These are phyloP conservation scores for Rhinichthys klamathensis DNA, from an alignment of 2,113 vertebrate genomes.

Conservation along the genomic window DNA sequence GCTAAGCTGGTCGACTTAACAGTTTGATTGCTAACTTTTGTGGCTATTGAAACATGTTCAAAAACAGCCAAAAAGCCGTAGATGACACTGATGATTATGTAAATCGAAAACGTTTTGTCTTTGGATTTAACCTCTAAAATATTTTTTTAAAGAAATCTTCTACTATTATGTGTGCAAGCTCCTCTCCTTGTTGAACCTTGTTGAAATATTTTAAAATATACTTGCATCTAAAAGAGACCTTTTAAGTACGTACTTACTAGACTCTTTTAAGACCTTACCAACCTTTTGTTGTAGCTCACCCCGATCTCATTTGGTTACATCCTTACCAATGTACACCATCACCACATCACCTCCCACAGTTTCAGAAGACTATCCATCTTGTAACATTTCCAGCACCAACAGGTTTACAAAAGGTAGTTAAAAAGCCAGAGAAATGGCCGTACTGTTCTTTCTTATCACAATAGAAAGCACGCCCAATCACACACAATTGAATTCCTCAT, in stretches of 20 bases:
- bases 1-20: background rate
- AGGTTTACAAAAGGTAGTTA: conserved; percentile 41
- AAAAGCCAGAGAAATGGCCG: background rate
- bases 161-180: too few relatives aligned
- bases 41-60: background rate
- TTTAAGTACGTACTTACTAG: background rate
- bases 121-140: too few relatives aligned
- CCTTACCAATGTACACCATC: background rate
- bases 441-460: conserved; percentile 36
- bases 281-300: background rate
- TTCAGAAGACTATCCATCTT: background rate
- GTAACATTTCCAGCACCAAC: conserved; percentile 31
- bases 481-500: conserved; percentile 55
- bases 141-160: too few relatives aligned
- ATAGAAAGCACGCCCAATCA: conserved; percentile 40
- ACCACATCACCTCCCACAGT: background rate
- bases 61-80: too few relatives aligned
- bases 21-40: background rate
- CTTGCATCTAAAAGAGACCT: background rate
- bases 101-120: too few relatives aligned
- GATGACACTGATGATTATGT: too few relatives aligned
- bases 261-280: background rate
- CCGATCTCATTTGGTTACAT: background rate
- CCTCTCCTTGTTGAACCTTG: too few relatives aligned
- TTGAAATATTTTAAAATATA: background rate